Evolutionary conservation across 1,140 invertebrate genomes (phyloP), one percentile per base, ranked within the genome.

Genomic region (Drosophila sulfurigaster): DNA sequence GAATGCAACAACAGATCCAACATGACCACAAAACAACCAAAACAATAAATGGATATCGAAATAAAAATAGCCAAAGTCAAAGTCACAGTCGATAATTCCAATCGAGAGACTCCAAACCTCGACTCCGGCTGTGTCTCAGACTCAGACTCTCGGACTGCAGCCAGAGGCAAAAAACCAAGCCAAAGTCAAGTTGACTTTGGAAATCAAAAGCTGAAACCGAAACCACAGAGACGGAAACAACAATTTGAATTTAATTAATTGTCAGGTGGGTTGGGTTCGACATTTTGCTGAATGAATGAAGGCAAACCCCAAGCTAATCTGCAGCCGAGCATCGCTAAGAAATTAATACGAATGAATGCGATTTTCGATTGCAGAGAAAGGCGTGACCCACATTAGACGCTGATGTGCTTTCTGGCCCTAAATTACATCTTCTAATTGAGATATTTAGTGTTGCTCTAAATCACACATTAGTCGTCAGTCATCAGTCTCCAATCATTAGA

Each of bases 401-500:
- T 25, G 20, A 25, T 25, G 20, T 68, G 68, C 58, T 77, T 76
- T 58, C 51, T 59, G 65, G 46, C 77, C 80, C 77, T 75, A 75
- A 68, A 88, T 72, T 60, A 78, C 73, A 66, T 67, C 85, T 75
- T 83, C 80, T 88, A 88, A 88, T 88, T 89, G 83, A 89, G 85
- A 78, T 89, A 89, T 88, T 88, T 88, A 88, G 83, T 81, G 83
- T 88, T 86, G 83, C 85, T 88, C 83, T 74, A 88, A 80, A 88
- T 89, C 77, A 81, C 83, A 89, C 43, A 66, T 59, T 57, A 38
- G 11, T 25, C 30, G 7, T 35, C 28, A 32, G 13, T 20, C 2
- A 8, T 11, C 43, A 49, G 20, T 25, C 8, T 1, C 28, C 54
- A 43, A 30, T 6, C 13, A 35, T 13, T 20, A 43, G n/a, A 28